A percentile compares a stretch with the other conserved stretches of the same genome.
phyloP scores from a whole-genome alignment of 2,113 vertebrate species.

The Microtus ochrogaster region DNA sequence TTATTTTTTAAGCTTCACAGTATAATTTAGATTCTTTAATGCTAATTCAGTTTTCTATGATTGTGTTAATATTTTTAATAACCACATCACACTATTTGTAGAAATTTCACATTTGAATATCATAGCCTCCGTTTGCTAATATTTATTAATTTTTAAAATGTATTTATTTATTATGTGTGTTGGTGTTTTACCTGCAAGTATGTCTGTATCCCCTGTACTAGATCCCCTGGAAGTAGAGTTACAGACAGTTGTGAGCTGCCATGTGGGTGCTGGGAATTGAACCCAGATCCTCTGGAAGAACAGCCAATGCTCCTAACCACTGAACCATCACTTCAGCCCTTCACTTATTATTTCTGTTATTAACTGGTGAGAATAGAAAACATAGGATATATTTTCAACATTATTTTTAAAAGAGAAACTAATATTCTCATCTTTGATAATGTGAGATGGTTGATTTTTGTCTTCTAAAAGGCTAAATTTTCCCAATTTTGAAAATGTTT shows the following conservation, averaged over 20 bases:
- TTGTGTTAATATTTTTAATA: constrained; percentile 67
- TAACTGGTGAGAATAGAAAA: constrained; percentile 48
- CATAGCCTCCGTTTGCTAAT: constrained; percentile 24
- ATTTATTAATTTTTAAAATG: neutral
- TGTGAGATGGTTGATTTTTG: constrained; percentile 58
- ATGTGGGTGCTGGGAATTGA: neutral
- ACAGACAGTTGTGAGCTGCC: neutral
- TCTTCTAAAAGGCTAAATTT: constrained; percentile 58
- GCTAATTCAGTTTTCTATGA: constrained; percentile 56
- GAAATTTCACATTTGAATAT: constrained; percentile 49
- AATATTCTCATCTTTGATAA: constrained; percentile 58
- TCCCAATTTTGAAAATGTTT: constrained; percentile 60
- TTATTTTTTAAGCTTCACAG: constrained; percentile 57
- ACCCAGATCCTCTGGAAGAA: neutral
- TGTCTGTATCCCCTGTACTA: neutral
- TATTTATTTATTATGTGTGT: neutral
- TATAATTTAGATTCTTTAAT: constrained; percentile 65
- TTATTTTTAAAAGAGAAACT: constrained; percentile 34
- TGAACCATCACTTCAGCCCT: neutral
- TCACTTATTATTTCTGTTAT: constrained; percentile 49
- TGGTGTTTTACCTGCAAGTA: neutral
- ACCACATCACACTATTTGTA: constrained; percentile 41
- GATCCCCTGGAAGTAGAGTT: neutral
- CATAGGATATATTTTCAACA: constrained; percentile 19
- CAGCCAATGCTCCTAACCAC: neutral